Evolutionary conservation across 2,797 vertebrate genomes (phyloP), one percentile per base, ranked within the genome.

Genomic region (Adelosebastes latens): DNA sequence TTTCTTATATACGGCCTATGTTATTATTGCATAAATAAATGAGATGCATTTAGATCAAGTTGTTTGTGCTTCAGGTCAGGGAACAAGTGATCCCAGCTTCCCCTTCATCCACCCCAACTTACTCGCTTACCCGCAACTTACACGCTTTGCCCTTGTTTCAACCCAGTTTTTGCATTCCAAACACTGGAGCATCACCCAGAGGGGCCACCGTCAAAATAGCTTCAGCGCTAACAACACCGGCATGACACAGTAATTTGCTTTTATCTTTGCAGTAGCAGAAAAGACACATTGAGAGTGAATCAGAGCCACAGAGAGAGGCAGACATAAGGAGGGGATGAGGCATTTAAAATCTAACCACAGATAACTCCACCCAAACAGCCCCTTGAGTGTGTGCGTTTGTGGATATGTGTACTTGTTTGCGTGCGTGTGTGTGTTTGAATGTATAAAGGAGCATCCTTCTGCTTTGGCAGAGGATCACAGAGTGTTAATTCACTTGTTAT

Each of bases 401-500:
- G 55, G 3, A 42, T 63, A 14, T 74, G 49, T 62, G 32, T 62
- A 27, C 32, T 71, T 68, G 69, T 81, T 67, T 79, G 77, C 46
- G 4, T 53, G 39, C n/a, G 8, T 71, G 78, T 89, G 73, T 77
- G 84, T 84, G 63, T 90, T 70, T 90, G 82, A 85, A 86, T 88
- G 77, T 82, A 88, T 86, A 83, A 92, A 86, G 90, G 76, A 91
- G 90, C 94, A 94, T 94, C 95, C 91, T 94, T 91, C 93, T 91
- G 94, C 94, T 93, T 42, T 72, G 94, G 91, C 93, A 80, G 80
- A 87, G 85, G 85, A 92, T 94, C 91, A 94, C 93, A 92, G 84
- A 83, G 84, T 88, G 86, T 82, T 93, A 93, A 94, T 95, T 96
- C 95, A 95, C 94, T 94, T 95, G 94, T 95, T 94, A 93, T 93